Evolutionary conservation across 1,140 invertebrate species (phyloP).

Genomic region (Hypothenemus hampei): DNA sequence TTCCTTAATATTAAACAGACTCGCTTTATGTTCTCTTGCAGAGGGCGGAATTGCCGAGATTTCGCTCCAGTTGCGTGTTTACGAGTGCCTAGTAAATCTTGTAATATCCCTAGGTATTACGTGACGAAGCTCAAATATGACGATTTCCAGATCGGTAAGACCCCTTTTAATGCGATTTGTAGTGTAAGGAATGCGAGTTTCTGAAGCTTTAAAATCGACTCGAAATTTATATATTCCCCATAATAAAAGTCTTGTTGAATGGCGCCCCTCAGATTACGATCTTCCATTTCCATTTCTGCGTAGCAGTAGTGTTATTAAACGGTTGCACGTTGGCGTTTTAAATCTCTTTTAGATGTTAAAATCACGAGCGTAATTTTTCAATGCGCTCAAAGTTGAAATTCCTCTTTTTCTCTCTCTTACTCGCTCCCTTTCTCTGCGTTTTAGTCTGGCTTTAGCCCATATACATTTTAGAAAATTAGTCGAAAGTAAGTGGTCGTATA

Average conservation of each 20-base stretch:
- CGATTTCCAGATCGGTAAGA: slow-evolving; percentile 9
- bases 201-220: neutral
- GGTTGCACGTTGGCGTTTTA: too few relatives aligned
- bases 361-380: too few relatives aligned
- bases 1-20: slow-evolving; percentile 17
- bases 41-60: slow-evolving; percentile 12
- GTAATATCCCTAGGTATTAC: slow-evolving; percentile 19
- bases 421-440: too few relatives aligned
- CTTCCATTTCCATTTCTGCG: too few relatives aligned
- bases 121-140: slow-evolving; percentile 15
- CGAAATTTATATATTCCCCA: neutral
- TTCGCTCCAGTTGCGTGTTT: slow-evolving; percentile 17
- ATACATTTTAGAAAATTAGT: slow-evolving; percentile 4
- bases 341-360: too few relatives aligned
- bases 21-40: slow-evolving; percentile 13
- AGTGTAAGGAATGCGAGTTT: neutral
- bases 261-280: too few relatives aligned
- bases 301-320: too few relatives aligned
- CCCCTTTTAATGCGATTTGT: slow-evolving; percentile 6
- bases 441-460: neutral
- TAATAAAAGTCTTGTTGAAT: too few relatives aligned
- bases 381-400: too few relatives aligned
- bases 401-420: too few relatives aligned
- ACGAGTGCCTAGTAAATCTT: slow-evolving; percentile 17
- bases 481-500: slow-evolving; percentile 9